Evolutionary conservation across 2,113 vertebrate species (phyloP), one percentile per base, ranked within the genome.

Genomic region (Callithrix jacchus): DNA sequence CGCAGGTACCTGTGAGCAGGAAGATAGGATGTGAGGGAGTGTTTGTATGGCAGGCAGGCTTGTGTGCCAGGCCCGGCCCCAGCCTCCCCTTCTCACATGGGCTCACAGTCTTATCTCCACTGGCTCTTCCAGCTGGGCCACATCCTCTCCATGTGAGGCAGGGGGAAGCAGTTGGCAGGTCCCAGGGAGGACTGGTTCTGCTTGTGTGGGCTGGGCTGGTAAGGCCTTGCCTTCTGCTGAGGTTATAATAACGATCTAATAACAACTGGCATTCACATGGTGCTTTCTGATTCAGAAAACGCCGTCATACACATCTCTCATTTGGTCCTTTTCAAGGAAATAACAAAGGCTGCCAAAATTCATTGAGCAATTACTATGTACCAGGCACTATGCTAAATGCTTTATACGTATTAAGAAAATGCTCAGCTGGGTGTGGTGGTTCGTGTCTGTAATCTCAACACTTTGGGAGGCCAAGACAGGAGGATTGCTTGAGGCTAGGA

Each of bases 201-300:
- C 42, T 35, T 12, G 0, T 2, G 54, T 35, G 30, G 68, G 25
- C 68, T 76, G 21, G 6, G 7, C 10, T 54, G 35, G 20, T 6
- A 9, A 35, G 18, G 42, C 20, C 25, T 35, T 25, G 42, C 14
- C 47, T 77, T 77, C 81, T 23, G 35, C 40, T 2, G 1, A 47
- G 54, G 47, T 87, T 37, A 23, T 64, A 40, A 10, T 40, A 25
- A 58, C 8, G 8, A 35, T 35, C 2, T 52, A n/a, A 37, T 8
- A 7, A 10, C n/a, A 9, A 45, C 20, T 20, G 37, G 32, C 45
- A 30, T 20, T 76, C 0, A 0, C 4, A 45, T 47, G 61, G 18
- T 5, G 7, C 40, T 52, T 83, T 7, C 9, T 30, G n/a, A 47
- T 47, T 76, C 20, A 10, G 66, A 73, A 90, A 21, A 74, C 5